Evolutionary conservation across 30 jellyfish, hydroid and myxozoan species (phyloP).

Genomic region (Aurelia sp.): DNA sequence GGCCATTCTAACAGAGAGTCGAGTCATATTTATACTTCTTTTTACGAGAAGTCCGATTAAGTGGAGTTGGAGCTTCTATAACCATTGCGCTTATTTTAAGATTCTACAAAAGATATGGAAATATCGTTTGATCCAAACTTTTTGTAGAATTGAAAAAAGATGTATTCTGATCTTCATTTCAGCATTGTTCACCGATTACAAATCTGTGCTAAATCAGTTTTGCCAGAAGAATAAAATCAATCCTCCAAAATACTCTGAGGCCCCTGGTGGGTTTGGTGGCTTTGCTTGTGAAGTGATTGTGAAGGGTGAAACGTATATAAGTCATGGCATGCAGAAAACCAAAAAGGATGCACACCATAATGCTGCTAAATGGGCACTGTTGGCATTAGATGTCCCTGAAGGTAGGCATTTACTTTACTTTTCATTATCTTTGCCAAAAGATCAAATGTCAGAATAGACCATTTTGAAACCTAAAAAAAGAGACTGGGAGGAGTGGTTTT

Average conservation of each 20-base stretch:
- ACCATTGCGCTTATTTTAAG: no score
- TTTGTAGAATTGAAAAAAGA: no score
- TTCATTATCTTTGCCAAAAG: neutral
- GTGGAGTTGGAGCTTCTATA: no score
- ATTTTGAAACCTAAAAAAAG: no score
- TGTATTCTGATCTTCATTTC: neutral
- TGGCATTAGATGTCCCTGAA: conserved; percentile 77
- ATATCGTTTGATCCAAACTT: no score
- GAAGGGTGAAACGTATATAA: conserved; percentile 23
- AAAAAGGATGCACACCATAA: conserved; percentile 75
- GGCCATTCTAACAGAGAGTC: no score
- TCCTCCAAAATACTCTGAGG: conserved; percentile 75
- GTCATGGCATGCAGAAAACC: conserved; percentile 62
- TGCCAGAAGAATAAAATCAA: conserved; percentile 84
- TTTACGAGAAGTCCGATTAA: no score
- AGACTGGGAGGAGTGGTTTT: no score
- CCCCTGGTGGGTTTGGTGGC: conserved; percentile 69
- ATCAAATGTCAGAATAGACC: no score
- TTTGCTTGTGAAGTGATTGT: conserved; percentile 74
- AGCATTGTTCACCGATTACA: conserved; percentile 71
- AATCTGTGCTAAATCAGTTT: conserved; percentile 71
- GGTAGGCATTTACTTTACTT: conserved; percentile 16
- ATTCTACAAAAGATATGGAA: no score
- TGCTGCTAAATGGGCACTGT: conserved; percentile 90
- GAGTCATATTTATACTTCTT: no score